These are phyloP conservation scores for Dendrocopos noguchii DNA, from an alignment of 2,113 vertebrate genomes.

Conservation along the genomic window DNA sequence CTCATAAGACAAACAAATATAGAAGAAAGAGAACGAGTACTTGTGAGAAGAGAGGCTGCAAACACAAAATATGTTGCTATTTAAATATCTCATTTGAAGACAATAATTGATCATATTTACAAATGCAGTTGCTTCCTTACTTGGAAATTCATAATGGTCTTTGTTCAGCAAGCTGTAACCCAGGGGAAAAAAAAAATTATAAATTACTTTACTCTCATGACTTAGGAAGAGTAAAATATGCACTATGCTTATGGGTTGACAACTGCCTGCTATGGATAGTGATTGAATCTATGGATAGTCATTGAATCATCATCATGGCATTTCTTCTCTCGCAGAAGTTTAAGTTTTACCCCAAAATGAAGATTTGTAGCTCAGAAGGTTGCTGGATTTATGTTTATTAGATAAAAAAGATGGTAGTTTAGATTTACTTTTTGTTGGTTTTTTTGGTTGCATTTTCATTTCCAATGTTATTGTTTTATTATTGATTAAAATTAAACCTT, in stretches of 20 bases:
- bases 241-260: not conserved
- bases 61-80: not conserved
- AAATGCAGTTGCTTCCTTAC: not conserved
- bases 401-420: not conserved
- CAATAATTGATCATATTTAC: not conserved
- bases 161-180: not conserved
- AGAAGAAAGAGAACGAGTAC: not conserved
- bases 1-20: not conserved
- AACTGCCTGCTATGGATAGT: not conserved
- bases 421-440: not conserved
- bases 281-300: not conserved
- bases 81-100: not conserved
- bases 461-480: not conserved
- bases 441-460: not conserved
- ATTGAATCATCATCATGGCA: not conserved
- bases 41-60: not conserved
- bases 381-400: not conserved
- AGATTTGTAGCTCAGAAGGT: not conserved
- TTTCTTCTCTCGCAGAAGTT: not conserved
- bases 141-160: not conserved
- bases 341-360: not conserved
- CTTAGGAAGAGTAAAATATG: not conserved
- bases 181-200: not conserved
- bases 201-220: not conserved
- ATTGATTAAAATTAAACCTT: not conserved